These are phyloP conservation scores for Phasia obesa DNA, from an alignment of 2,888 invertebrate genomes.

Conservation along the genomic window DNA sequence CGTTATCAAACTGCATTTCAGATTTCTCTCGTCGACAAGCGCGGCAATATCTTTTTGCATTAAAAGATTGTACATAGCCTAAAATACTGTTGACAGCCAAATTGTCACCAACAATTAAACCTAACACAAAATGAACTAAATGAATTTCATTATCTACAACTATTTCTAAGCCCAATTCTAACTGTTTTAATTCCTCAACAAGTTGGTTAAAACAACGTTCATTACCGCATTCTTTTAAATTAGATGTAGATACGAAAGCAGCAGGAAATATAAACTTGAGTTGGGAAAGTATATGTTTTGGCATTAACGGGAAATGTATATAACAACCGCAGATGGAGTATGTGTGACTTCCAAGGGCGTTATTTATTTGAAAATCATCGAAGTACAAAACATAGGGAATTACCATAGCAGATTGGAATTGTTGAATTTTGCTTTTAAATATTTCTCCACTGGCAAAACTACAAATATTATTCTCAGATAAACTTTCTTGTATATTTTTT, in stretches of 20 bases:
- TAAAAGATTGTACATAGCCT: constrained; percentile 5
- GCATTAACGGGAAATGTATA: constrained; percentile 52
- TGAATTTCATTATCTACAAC: neutral
- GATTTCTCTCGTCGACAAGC: neutral
- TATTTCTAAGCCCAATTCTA: neutral
- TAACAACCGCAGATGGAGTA: constrained; percentile 53
- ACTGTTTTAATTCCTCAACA: constrained; percentile 42
- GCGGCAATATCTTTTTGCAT: constrained; percentile 10
- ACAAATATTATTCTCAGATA: neutral
- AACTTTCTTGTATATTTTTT: neutral
- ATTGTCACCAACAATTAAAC: no score
- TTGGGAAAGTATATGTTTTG: constrained; percentile 68
- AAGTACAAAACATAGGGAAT: neutral
- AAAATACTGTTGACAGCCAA: constrained; percentile 3
- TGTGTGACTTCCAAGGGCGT: constrained; percentile 39
- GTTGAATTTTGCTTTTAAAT: neutral
- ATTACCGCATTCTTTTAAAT: constrained; percentile 70
- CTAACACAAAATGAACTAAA: constrained; percentile 4
- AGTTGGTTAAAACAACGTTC: constrained; percentile 58
- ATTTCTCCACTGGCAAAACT: constrained; percentile 1
- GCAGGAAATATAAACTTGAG: constrained; percentile 69
- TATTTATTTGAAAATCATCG: constrained; percentile 63
- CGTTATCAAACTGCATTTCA: constrained; percentile 5
- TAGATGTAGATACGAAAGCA: constrained; percentile 63
- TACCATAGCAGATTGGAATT: neutral